These are phyloP conservation scores for Scomber japonicus DNA, from an alignment of 2,113 vertebrate species.

Conservation along the genomic window DNA sequence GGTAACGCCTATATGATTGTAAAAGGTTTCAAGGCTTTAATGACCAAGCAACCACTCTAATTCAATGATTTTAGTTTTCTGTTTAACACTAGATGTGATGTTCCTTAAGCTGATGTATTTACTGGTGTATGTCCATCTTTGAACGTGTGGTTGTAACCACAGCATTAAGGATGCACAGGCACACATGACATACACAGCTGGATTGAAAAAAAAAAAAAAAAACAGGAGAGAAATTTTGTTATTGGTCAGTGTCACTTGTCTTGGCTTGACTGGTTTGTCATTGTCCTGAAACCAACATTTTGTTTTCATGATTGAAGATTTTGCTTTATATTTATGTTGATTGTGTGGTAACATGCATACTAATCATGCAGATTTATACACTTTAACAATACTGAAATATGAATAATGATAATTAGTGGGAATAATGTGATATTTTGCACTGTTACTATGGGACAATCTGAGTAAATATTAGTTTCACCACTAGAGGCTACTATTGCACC, in stretches of 20 bases:
- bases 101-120: background rate
- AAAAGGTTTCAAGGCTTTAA: slow-evolving; percentile 31
- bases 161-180: background rate
- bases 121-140: slow-evolving; percentile 9
- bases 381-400: slow-evolving; percentile 13
- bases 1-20: slow-evolving; percentile 4
- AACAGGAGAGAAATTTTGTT: background rate
- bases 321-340: slow-evolving; percentile 55
- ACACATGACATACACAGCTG: background rate
- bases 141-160: slow-evolving; percentile 70
- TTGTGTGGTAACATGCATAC: slow-evolving; percentile 16
- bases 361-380: slow-evolving; percentile 21
- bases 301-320: slow-evolving; percentile 29
- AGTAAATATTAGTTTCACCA: slow-evolving; percentile 43
- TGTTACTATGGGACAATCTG: slow-evolving; percentile 13
- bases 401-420: slow-evolving; percentile 37
- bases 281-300: slow-evolving; percentile 14
- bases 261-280: slow-evolving; percentile 1
- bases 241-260: slow-evolving; percentile 30
- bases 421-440: slow-evolving; percentile 63
- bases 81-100: slow-evolving; percentile 7
- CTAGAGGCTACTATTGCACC: slow-evolving; percentile 69
- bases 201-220: slow-evolving; percentile 1
- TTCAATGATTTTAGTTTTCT: background rate
- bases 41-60: slow-evolving; percentile 16